phyloP scores from a whole-genome alignment of 2,113 vertebrate genomes.

The Notothenia coriiceps region DNA sequence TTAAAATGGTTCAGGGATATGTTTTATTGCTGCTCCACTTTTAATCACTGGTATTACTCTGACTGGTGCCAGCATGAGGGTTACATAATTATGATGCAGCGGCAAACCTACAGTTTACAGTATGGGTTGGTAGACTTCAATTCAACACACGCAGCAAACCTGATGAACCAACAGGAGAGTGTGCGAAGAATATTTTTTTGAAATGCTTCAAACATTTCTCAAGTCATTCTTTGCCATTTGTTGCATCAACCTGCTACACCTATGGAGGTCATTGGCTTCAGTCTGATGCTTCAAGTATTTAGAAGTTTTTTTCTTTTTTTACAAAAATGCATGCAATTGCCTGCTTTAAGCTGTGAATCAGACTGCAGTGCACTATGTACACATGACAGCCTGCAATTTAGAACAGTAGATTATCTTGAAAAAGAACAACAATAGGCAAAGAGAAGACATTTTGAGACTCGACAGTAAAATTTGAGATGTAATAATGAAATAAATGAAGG shows the following conservation, averaged over 20 bases:
- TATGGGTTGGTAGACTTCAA: background rate
- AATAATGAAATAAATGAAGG: too few species aligned
- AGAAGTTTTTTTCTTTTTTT: background rate
- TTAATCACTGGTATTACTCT: background rate
- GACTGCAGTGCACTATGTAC: background rate
- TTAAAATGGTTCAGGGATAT: background rate
- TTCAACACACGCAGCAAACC: background rate
- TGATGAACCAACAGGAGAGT: background rate
- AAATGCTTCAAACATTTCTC: background rate
- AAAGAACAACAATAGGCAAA: background rate
- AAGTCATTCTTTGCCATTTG: constrained; percentile 5
- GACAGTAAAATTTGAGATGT: too few species aligned
- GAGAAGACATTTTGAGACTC: background rate
- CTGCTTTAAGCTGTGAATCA: background rate
- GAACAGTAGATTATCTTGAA: background rate
- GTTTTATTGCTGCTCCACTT: background rate
- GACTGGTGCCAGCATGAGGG: background rate
- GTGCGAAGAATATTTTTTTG: background rate
- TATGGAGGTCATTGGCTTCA: background rate
- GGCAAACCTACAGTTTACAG: background rate
- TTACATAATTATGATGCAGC: constrained; percentile 72
- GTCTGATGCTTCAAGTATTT: background rate
- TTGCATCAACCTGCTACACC: constrained; percentile 21
- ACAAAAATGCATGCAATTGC: background rate
- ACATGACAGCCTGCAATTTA: background rate